phyloP scores from a whole-genome alignment of 2,797 vertebrate species.

The Pogonophryne albipinna region DNA sequence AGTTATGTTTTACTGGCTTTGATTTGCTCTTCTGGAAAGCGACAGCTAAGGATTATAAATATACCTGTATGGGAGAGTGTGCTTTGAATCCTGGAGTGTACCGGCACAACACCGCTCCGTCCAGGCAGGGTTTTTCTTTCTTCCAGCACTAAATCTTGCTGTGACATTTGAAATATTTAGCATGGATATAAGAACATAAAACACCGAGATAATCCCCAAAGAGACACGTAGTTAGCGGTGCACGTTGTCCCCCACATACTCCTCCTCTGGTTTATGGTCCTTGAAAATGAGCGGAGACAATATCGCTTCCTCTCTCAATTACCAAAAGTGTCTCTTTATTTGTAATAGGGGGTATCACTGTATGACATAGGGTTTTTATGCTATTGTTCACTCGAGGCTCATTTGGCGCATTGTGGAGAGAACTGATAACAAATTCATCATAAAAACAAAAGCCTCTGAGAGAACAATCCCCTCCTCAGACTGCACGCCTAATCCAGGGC shows the following conservation, averaged over 20 bases:
- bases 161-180: slow-evolving; percentile 66
- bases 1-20: slow-evolving; percentile 86
- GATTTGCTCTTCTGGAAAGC: slow-evolving; percentile 85
- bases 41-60: slow-evolving; percentile 84
- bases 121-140: slow-evolving; percentile 38
- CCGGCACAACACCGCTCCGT: slow-evolving; percentile 51
- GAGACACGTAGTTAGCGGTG: slow-evolving; percentile 73
- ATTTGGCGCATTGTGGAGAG: slow-evolving; percentile 78
- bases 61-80: slow-evolving; percentile 77
- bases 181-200: slow-evolving; percentile 67
- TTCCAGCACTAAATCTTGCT: slow-evolving; percentile 61
- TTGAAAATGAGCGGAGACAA: slow-evolving; percentile 79
- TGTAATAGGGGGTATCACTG: slow-evolving; percentile 77
- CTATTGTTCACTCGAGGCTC: slow-evolving; percentile 83
- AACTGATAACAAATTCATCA: slow-evolving; percentile 83
- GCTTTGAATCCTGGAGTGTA: slow-evolving; percentile 71
- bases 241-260: slow-evolving; percentile 64
- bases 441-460: slow-evolving; percentile 81
- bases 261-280: slow-evolving; percentile 76
- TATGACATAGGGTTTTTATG: slow-evolving; percentile 74
- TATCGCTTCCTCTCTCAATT: slow-evolving; percentile 80
- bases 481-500: slow-evolving; percentile 78
- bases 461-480: slow-evolving; percentile 76
- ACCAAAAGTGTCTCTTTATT: slow-evolving; percentile 80
- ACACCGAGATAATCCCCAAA: slow-evolving; percentile 69